Evolutionary conservation across 2,888 invertebrate genomes (phyloP).

Genomic region (Athalia rosae): DNA sequence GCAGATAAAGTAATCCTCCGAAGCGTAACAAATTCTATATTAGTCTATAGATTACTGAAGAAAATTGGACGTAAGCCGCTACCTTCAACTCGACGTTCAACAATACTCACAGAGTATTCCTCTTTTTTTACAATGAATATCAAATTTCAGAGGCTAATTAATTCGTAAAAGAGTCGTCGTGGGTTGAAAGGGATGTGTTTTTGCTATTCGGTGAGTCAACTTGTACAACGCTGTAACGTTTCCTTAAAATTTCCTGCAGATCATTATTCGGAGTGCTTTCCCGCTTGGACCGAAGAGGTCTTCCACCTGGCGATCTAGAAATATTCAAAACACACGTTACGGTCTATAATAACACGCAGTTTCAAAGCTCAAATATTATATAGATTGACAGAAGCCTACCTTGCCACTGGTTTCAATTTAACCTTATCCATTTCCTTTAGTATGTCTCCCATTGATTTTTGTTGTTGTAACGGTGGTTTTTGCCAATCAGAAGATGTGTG

Average conservation of each 20-base stretch:
- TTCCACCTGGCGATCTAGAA: slow-evolving; percentile 69
- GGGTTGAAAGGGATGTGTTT: slow-evolving; percentile 63
- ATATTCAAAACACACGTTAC: not conserved
- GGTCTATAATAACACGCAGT: not conserved
- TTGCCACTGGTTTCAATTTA: slow-evolving; percentile 66
- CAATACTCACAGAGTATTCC: slow-evolving; percentile 26
- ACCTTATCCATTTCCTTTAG: slow-evolving; percentile 68
- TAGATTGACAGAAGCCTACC: slow-evolving; percentile 55
- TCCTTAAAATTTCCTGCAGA: slow-evolving; percentile 69
- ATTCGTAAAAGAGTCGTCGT: slow-evolving; percentile 63
- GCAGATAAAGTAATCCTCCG: not conserved
- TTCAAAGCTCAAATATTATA: too few species aligned
- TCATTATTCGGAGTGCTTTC: slow-evolving; percentile 71
- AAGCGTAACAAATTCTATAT: slow-evolving; percentile 6
- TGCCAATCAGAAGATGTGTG: slow-evolving; percentile 66
- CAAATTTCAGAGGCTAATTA: slow-evolving; percentile 27
- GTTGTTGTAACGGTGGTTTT: slow-evolving; percentile 60
- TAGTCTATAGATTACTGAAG: not conserved
- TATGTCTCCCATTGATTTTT: slow-evolving; percentile 69
- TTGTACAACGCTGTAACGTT: slow-evolving; percentile 67
- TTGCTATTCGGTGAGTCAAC: slow-evolving; percentile 63
- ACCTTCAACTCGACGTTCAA: not conserved
- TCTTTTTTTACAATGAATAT: slow-evolving; percentile 47
- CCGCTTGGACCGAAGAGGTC: slow-evolving; percentile 65
- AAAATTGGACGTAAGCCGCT: not conserved